Conservation (phyloP, 2,888 invertebrate species). For the Coleophora flavipennella region DNA sequence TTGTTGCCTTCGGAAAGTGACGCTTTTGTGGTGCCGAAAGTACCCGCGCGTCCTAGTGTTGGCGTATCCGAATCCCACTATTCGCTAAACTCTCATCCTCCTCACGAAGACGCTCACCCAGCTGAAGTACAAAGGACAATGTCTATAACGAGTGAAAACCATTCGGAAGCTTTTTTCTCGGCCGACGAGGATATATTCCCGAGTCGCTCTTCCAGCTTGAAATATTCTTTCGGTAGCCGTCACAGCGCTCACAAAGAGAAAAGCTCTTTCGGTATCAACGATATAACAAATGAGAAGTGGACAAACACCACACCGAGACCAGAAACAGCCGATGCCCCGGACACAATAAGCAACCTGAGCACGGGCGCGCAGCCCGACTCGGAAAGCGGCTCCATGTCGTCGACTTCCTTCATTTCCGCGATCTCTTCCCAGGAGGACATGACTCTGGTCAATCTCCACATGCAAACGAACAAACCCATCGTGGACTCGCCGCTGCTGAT, state of each 20-base stretch:
- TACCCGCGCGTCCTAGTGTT: constrained; percentile 60
- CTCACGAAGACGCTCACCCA: constrained; percentile 72
- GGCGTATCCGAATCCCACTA: constrained; percentile 79
- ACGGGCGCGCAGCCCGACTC: constrained; percentile 74
- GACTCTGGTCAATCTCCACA: constrained; percentile 92
- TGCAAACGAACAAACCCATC: constrained; percentile 93
- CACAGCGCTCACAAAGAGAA: constrained; percentile 64
- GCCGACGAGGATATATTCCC: constrained; percentile 90
- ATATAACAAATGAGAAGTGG: constrained; percentile 56
- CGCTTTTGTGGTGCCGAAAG: constrained; percentile 48
- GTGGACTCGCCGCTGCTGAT: constrained; percentile 94
- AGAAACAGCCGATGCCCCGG: constrained; percentile 44
- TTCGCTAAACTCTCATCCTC: constrained; percentile 72
- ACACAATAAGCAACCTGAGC: constrained; percentile 55
- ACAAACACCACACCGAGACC: constrained; percentile 47
- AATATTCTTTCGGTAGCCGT: constrained; percentile 74
- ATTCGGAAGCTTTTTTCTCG: constrained; percentile 93
- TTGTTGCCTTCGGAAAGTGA: constrained; percentile 33
- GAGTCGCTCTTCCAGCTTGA: constrained; percentile 78
- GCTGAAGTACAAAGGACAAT: constrained; percentile 85
- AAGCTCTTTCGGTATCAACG: constrained; percentile 70
- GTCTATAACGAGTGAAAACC: constrained; percentile 91
- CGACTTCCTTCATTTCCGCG: constrained; percentile 90
- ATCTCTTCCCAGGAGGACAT: constrained; percentile 94
- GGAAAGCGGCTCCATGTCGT: constrained; percentile 85